A percentile compares a stretch with the other conserved stretches of the same genome.
These are phyloP conservation scores for Pomacea canaliculata DNA, from an alignment of 2,888 invertebrate species.

Conservation along the genomic window DNA sequence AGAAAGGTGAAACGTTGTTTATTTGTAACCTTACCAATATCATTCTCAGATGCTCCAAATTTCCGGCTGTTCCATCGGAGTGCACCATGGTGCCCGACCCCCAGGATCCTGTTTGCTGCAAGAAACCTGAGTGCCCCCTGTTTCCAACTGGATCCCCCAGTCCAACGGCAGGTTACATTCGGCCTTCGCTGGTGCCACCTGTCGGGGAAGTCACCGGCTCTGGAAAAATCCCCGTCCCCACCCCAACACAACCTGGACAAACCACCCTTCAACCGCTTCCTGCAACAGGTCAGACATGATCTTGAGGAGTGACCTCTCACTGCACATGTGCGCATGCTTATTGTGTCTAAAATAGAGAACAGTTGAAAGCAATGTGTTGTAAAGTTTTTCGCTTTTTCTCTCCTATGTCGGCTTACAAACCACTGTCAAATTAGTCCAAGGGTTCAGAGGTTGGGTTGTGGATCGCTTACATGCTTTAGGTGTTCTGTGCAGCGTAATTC, in stretches of 20 bases:
- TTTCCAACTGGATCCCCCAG: neutral
- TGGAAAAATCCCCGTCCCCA: conserved; percentile 18
- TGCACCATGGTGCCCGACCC: conserved; percentile 48
- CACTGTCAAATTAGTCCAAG: too few relatives aligned
- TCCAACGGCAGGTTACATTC: conserved; percentile 11
- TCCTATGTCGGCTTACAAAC: too few relatives aligned
- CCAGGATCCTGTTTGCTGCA: conserved; percentile 46
- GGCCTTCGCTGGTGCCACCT: conserved; percentile 10
- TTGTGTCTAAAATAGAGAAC: too few relatives aligned
- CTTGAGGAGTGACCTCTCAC: too few relatives aligned
- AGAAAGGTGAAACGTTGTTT: too few relatives aligned
- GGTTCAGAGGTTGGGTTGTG: too few relatives aligned
- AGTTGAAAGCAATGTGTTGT: too few relatives aligned
- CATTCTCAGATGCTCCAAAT: conserved; percentile 44
- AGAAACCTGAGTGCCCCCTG: conserved; percentile 43
- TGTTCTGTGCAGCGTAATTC: too few relatives aligned
- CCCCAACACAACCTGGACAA: conserved; percentile 17
- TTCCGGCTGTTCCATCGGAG: conserved; percentile 43
- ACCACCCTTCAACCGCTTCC: conserved; percentile 16
- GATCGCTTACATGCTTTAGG: too few relatives aligned
- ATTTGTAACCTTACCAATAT: too few relatives aligned
- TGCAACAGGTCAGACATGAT: neutral
- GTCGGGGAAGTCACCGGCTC: conserved; percentile 15
- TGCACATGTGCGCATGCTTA: too few relatives aligned
- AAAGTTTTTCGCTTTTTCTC: too few relatives aligned